Base-by-base conservation (phyloP, 2,888 invertebrate genomes). In the Pandemis heparana region DNA sequence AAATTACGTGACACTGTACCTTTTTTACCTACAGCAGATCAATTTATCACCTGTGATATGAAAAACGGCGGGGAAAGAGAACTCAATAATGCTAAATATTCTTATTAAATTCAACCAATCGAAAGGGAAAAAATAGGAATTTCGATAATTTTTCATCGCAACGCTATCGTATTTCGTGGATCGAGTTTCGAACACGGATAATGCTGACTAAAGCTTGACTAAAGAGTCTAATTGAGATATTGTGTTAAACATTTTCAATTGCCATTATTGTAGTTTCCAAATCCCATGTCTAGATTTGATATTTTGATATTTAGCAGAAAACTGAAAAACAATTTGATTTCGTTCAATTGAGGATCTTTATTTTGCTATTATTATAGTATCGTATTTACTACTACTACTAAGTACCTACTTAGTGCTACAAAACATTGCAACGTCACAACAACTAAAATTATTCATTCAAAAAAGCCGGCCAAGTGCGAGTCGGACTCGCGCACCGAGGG, bases 71-170 rank as follows among this genome's bases (percentile, higher is more conserved):
- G 32, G 23, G 14, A 59, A 59, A 59, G 60, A 46, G 62, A 59
- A 46, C 65, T 53, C 23, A 48, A 75, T 65, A 67, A 59, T 63
- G 67, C 60, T 59, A 63, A 67, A 67, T 67, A 68, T 67, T 75
- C 67, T 51, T 67, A 39, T 70, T 56, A 46, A 48, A 62, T 39
- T 63, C 66, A 73, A 68, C 73, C 68, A 62, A 62, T 59, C 14
- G 16, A 59, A 71, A 61, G 74, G 64, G 69, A 73, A 32, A 32
- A 32, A 74, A 43, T 60, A 23, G 60, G 66, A 70, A 75, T 75
- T 75, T 56, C 51, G 69, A 75, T 64, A 38, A 64, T 56, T 66
- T 71, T 70, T 69, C 12, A 9, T 38, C 43, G 38, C 64, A n/a
- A 68, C 38, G 32, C 61, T 53, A 16, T 46, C 39, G 46, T 56